Conservation (phyloP, 53 echinoderm and acorn worm genomes). For the Echinometra lucunter region DNA sequence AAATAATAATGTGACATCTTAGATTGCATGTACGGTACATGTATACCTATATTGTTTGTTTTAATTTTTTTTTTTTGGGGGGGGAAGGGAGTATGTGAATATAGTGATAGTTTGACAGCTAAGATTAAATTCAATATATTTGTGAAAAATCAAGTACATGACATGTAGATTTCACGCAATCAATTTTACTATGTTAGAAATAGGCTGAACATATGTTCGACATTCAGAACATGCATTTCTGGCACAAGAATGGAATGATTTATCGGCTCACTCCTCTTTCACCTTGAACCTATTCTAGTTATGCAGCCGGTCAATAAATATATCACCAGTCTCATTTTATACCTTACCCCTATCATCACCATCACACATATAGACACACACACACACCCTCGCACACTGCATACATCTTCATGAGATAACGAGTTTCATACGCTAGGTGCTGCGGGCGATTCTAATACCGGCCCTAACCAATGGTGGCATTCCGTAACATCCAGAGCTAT, state of each 20-base stretch:
- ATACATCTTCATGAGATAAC: neutral
- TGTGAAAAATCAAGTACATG: too few species aligned
- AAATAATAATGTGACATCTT: too few species aligned
- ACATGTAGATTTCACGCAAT: too few species aligned
- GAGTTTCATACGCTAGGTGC: neutral
- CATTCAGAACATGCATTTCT: neutral
- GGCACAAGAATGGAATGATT: conserved; percentile 8
- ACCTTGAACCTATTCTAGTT: conserved; percentile 11
- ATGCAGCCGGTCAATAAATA: neutral
- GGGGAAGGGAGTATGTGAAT: neutral
- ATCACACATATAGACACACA: neutral
- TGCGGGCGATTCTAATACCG: neutral
- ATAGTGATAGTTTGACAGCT: too few species aligned
- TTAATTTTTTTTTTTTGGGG: neutral
- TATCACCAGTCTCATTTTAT: neutral
- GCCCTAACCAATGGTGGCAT: neutral
- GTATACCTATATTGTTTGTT: too few species aligned
- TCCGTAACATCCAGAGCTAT: conserved; percentile 32
- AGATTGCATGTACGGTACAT: too few species aligned
- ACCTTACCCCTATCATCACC: neutral
- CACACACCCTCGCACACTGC: neutral
- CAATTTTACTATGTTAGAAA: too few species aligned
- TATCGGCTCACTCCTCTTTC: neutral
- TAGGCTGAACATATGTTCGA: neutral
- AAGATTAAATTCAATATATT: too few species aligned